Evolutionary conservation across 2,113 vertebrate genomes (phyloP).

Genomic region (Triplophysa rosa): DNA sequence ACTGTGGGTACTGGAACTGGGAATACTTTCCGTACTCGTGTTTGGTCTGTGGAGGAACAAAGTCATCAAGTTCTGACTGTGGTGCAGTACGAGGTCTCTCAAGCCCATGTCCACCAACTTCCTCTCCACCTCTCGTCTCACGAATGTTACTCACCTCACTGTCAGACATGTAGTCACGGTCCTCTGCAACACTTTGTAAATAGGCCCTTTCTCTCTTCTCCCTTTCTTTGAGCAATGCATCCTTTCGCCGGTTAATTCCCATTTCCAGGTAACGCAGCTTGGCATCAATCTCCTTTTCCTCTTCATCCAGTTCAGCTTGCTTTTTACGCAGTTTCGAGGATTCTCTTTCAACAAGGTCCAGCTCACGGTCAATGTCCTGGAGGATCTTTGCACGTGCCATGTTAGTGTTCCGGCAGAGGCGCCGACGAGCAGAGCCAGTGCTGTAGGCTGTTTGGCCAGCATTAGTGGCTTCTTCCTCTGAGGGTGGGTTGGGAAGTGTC

Average conservation of each 20-base stretch:
- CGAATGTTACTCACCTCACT: slow-evolving; percentile 94
- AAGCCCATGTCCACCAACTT: slow-evolving; percentile 78
- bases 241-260: slow-evolving; percentile 97
- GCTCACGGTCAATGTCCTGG: slow-evolving; percentile 96
- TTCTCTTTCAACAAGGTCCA: slow-evolving; percentile 94
- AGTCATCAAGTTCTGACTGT: slow-evolving; percentile 89
- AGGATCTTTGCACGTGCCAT: slow-evolving; percentile 98
- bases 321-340: slow-evolving; percentile 97
- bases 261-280: slow-evolving; percentile 96
- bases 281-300: slow-evolving; percentile 98
- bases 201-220: slow-evolving; percentile 97
- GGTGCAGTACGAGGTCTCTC: slow-evolving; percentile 93
- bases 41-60: slow-evolving; percentile 91
- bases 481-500: slow-evolving; percentile 94
- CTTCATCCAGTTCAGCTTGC: slow-evolving; percentile 96
- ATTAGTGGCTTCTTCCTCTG: slow-evolving; percentile 82
- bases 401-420: slow-evolving; percentile 92
- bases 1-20: slow-evolving; percentile 91
- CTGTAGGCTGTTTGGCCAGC: slow-evolving; percentile 79
- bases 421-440: slow-evolving; percentile 86
- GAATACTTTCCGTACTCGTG: slow-evolving; percentile 89
- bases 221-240: slow-evolving; percentile 90
- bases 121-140: slow-evolving; percentile 78
- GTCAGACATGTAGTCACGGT: slow-evolving; percentile 98
- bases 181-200: slow-evolving; percentile 95